Base-by-base conservation (phyloP, 35 echinoderm and acorn worm genomes). In the Patiria miniata region DNA sequence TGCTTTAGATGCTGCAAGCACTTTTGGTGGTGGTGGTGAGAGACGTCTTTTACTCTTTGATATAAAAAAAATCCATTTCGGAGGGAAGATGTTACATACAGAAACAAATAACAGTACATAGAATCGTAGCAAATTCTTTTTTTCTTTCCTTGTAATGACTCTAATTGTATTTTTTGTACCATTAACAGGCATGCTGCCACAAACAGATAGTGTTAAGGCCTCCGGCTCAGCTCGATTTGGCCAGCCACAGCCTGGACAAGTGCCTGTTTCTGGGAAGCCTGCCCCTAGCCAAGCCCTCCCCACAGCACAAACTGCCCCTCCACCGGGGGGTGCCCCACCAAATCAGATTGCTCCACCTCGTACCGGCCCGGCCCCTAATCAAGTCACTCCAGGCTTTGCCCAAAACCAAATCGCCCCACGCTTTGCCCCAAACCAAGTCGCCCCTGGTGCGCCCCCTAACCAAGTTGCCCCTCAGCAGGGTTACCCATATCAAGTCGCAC, bases 311-410 rank as follows among this genome's bases (percentile, higher is more conserved):
- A 26, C n/a, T 23, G n/a, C 61, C 61, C 22, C 61, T 68, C n/a
- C n/a, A 8, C n/a, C 9, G 16, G 22, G 61, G 32, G 32, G 16
- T 22, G 39, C 55, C 5, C 83, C 83, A 85, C 53, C 83, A 1
- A 85, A 68, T 68, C 83, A 85, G 36, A 18, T 56, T 5, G 77
- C 86, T 73, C 56, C 56, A 37, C 12, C 18, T 1, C 18, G 61
- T 32, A 42, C 36, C 51, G 7, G 61, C 32, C 8, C 22, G 17
- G n/a, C 22, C 65, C 65, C 65, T 30, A 73, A 73, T 8, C 65
- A 34, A 12, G 2, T 73, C 15, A 34, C 65, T 23, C 65, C 65
- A 32, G 14, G 26, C n/a, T 10, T 26, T 34, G 8, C 14, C 65
- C 65, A 18, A 2, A 73, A 30, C 65, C 65, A 73, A 30, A 23